phyloP scores from a whole-genome alignment of 2,888 invertebrate genomes.

The Caenorhabditis sp. region DNA sequence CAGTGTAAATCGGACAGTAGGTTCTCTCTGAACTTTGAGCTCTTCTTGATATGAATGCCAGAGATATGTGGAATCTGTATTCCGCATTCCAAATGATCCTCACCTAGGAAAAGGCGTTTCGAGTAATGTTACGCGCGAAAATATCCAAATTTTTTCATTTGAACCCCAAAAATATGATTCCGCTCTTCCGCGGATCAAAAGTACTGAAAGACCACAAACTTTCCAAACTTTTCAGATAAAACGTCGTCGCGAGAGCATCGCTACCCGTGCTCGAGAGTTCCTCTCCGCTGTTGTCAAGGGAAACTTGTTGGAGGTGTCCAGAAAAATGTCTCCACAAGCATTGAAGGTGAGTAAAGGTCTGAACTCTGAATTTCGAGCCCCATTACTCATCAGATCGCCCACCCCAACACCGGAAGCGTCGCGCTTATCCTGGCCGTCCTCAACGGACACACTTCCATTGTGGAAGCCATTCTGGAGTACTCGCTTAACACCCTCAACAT shows the following conservation, averaged over 20 bases:
- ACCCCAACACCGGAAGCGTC: slow-evolving; percentile 72
- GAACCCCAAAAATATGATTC: too few species aligned
- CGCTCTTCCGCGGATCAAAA: too few species aligned
- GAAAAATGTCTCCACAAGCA: slow-evolving; percentile 56
- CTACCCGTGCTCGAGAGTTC: slow-evolving; percentile 56
- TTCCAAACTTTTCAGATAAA: slow-evolving; percentile 11
- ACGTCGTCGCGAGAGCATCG: slow-evolving; percentile 42
- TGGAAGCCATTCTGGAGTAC: slow-evolving; percentile 62
- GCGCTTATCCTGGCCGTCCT: slow-evolving; percentile 71
- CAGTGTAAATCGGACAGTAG: too few species aligned
- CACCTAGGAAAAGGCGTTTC: too few species aligned
- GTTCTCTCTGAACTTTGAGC: too few species aligned
- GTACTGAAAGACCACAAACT: too few species aligned
- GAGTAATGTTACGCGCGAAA: too few species aligned
- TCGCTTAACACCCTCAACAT: slow-evolving; percentile 41
- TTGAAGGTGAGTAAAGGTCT: slow-evolving; percentile 33
- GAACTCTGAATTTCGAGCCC: background rate
- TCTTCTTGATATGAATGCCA: too few species aligned
- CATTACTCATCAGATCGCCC: slow-evolving; percentile 51
- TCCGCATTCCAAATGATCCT: too few species aligned
- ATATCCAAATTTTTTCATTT: too few species aligned
- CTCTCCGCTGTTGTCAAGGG: slow-evolving; percentile 59
- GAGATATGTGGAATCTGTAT: too few species aligned
- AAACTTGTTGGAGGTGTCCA: slow-evolving; percentile 46
- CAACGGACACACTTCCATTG: slow-evolving; percentile 63